phyloP scores from a whole-genome alignment of 2,888 invertebrate genomes.

The Caenorhabditis sp. region DNA sequence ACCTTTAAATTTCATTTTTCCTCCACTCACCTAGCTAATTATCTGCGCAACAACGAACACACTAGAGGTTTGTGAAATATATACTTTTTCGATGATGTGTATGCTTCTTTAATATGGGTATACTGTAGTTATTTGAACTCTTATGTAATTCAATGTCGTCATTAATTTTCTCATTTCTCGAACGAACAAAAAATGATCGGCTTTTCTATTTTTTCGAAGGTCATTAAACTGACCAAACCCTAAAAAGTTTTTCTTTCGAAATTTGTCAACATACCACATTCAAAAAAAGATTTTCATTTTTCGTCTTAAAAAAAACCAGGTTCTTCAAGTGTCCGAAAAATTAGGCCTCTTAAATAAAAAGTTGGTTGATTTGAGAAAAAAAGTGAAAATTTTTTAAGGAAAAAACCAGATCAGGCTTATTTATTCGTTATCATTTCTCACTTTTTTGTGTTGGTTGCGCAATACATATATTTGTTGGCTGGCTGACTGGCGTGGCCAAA shows the following conservation, averaged over 20 bases:
- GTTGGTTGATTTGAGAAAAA: neutral
- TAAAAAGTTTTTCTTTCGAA: neutral
- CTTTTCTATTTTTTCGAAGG: neutral
- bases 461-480: too few relatives aligned
- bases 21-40: too few relatives aligned
- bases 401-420: neutral
- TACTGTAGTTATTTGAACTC: too few relatives aligned
- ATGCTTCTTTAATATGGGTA: too few relatives aligned
- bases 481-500: too few relatives aligned
- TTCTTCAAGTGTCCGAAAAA: neutral
- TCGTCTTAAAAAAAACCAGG: neutral
- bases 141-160: too few relatives aligned
- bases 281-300: neutral
- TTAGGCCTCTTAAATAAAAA: neutral
- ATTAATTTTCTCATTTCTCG: neutral
- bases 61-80: too few relatives aligned
- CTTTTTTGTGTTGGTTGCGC: neutral
- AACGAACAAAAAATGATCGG: neutral
- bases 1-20: too few relatives aligned
- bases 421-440: slow-evolving; percentile 1
- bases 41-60: too few relatives aligned
- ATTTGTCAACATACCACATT: too few relatives aligned
- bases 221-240: neutral
- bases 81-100: too few relatives aligned
- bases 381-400: neutral